Evolutionary conservation across 2,888 invertebrate genomes (phyloP).

Genomic region (Metalampra italica): DNA sequence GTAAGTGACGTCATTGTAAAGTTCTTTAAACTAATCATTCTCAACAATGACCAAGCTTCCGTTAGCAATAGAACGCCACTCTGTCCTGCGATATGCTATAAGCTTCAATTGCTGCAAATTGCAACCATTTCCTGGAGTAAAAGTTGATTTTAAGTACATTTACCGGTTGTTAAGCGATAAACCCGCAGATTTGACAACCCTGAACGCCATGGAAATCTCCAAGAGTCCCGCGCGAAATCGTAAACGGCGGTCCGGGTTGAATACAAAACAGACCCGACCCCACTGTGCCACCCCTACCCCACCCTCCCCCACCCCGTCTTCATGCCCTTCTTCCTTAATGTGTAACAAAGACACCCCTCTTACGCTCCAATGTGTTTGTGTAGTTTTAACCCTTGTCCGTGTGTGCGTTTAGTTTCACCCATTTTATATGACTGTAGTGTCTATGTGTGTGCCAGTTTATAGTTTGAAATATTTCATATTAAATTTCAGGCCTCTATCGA

Average conservation of each 20-base stretch:
- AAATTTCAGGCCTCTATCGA: conserved; percentile 74
- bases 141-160: too few relatives aligned
- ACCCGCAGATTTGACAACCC: not conserved
- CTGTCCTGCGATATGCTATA: too few relatives aligned
- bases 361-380: conserved; percentile 65
- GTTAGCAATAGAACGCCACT: too few relatives aligned
- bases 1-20: too few relatives aligned
- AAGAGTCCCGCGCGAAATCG: conserved; percentile 75
- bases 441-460: conserved; percentile 28
- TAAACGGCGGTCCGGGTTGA: conserved; percentile 69
- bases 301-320: conserved; percentile 44
- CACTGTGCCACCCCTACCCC: conserved; percentile 22
- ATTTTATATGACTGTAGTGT: conserved; percentile 11
- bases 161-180: too few relatives aligned
- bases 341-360: conserved; percentile 78
- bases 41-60: too few relatives aligned
- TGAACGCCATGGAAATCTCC: conserved; percentile 60
- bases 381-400: conserved; percentile 27
- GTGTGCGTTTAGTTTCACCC: conserved; percentile 32
- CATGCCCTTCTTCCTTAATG: conserved; percentile 75
- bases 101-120: too few relatives aligned
- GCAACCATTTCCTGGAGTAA: too few relatives aligned
- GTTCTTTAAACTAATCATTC: too few relatives aligned
- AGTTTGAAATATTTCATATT: conserved; percentile 74
- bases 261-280: conserved; percentile 66